Evolutionary conservation across 1,140 invertebrate species (phyloP), one percentile per base, ranked within the genome.

Genomic region (Psix sp.): DNA sequence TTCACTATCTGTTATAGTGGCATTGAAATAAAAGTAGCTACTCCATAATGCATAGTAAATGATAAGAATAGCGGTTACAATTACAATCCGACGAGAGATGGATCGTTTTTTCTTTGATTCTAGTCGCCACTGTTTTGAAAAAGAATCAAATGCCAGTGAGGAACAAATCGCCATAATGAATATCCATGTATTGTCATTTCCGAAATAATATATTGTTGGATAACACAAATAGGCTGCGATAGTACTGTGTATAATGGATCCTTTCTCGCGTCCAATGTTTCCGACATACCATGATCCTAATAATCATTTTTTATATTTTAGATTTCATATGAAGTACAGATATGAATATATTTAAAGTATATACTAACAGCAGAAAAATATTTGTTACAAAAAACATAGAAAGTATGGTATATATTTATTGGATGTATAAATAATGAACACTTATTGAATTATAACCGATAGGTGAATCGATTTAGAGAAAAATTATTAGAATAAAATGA

Each of bases 1-100:
- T 63, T 97, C 92, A 46, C 92, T 92, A 77, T 96, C 94, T 0
- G 92, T 93, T 10, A 98, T 89, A 33, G 91, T 93, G 9, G 95
- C 94, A 82, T 98, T 97, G 84, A 97, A 98, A 83, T 95, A 96
- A 10, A 98, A 86, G 66, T 92, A 95, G 17, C 93, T 93, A 15
- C 86, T 82, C 92, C 93, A 95, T 0, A 97, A 77, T 0, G 90
- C 89, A 0, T 91, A 74, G 78, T 95, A 98, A 0, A 98, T 66
- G 3, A 90, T 65, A 0, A 89, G 87, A 68, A 91, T 93, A 0
- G 91, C 20, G 0, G 83, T 74, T 2, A 97, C 79, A 5, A 90
- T 82, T 0, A 84, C 51, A 0, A 90, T 74, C 59, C 93, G 84
- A 2, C 79, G 66, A 0, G 56, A n/a, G 5, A 89, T 62, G 20